Base-by-base conservation (phyloP, 1,140 invertebrate genomes). In the Trichogramma pretiosum region DNA sequence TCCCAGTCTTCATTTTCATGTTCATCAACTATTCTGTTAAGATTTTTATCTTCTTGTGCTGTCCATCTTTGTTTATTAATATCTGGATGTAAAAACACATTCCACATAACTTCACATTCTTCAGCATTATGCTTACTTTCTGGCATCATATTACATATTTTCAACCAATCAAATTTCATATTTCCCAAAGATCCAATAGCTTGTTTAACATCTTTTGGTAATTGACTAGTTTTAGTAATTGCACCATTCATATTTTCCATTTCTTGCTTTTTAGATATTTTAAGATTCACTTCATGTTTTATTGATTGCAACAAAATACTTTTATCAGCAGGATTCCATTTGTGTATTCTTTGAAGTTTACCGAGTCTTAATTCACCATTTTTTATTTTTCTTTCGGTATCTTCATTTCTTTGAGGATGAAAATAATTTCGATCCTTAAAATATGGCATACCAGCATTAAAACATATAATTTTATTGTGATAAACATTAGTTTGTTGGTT, bases 61-160 rank as follows among this genome's bases (percentile, higher is more conserved):
- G 62, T 71, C 82, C 82, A 87, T 19, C 63, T 62, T 4, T 52
- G 60, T 50, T 80, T 83, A 43, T 79, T 84, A 13, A 85, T 73
- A 7, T 70, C 57, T 0, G 83, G 83, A 57, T 82, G 77, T 41
- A 84, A 56, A 57, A 77, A 84, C 14, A 79, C 67, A 44, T 77
- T 74, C 84, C 84, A 87, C 59, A 84, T 75, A 0, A 74, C 72
- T 34, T 70, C 57, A 56, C 78, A 81, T 56, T 77, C 78, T 2
- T 65, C 60, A 0, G 72, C 56, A 1, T 68, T 70, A 53, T 78
- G 77, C 10, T 67, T 65, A 46, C 63, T 63, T 33, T 71, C 59
- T 39, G 78, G 61, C 46, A 72, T 61, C 4, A 53, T 37, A 0
- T 52, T 61, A 3, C 74, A 68, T 39, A 79, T 74, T 55, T 68